Conservation (phyloP, 2,113 vertebrate genomes). For the Mobula birostris region DNA sequence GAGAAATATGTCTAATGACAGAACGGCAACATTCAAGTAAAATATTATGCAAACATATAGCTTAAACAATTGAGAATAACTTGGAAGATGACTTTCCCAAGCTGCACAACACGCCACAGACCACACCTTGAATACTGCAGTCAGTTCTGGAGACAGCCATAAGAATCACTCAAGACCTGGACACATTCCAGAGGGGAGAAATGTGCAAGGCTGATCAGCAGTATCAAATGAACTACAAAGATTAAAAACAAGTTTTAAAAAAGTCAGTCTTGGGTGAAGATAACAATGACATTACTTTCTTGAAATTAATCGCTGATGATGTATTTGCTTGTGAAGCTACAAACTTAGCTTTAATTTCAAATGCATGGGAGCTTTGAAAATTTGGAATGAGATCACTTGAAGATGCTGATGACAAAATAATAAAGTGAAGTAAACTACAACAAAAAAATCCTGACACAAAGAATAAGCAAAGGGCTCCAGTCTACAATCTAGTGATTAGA, state of each 20-base stretch:
- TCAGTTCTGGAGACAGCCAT: constrained; percentile 52
- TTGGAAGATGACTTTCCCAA: constrained; percentile 44
- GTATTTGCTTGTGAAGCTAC: too few relatives aligned
- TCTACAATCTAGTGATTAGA: neutral
- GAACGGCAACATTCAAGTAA: neutral
- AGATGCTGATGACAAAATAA: too few relatives aligned
- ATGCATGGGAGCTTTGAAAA: too few relatives aligned
- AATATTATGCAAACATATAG: constrained; percentile 44
- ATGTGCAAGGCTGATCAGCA: constrained; percentile 52
- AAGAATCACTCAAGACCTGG: constrained; percentile 17
- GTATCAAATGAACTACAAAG: constrained; percentile 50
- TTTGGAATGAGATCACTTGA: too few relatives aligned
- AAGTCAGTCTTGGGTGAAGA: neutral
- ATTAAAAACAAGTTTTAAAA: neutral
- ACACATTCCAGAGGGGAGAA: constrained; percentile 47
- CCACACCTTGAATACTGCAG: constrained; percentile 54
- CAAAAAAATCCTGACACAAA: neutral
- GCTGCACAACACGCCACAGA: constrained; percentile 52
- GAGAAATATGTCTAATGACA: constrained; percentile 50
- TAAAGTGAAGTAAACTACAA: too few relatives aligned
- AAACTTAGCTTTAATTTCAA: too few relatives aligned
- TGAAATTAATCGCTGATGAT: neutral
- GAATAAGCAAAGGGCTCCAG: neutral
- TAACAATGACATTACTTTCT: neutral
- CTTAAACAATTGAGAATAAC: constrained; percentile 48